Evolutionary conservation across 2,888 invertebrate species (phyloP).

Genomic region (Leptarthrus brevirostris): DNA sequence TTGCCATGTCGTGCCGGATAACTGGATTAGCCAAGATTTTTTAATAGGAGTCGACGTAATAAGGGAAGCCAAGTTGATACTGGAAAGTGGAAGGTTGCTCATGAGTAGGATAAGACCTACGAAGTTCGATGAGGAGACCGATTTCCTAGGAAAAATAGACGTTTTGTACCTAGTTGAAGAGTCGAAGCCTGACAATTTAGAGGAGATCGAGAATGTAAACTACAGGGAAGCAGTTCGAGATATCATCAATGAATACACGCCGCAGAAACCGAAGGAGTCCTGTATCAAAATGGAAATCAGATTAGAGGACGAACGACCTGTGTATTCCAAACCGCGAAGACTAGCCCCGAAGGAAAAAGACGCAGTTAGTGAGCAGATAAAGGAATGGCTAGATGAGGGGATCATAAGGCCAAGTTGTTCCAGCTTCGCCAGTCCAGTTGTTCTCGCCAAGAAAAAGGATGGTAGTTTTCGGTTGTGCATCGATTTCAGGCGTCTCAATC

Average conservation of each 20-base stretch:
- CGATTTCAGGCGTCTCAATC: conserved; percentile 56
- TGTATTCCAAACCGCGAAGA: no score
- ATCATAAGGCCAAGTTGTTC: conserved; percentile 52
- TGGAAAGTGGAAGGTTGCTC: neutral
- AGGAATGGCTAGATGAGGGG: neutral
- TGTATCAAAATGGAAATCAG: neutral
- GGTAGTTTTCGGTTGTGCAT: conserved; percentile 54
- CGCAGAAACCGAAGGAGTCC: neutral
- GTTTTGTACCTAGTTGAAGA: neutral
- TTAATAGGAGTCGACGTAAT: neutral
- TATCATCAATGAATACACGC: neutral
- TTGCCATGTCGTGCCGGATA: neutral
- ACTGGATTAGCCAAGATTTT: neutral
- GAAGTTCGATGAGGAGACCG: neutral
- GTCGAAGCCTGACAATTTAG: neutral
- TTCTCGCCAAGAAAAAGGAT: conserved; percentile 55
- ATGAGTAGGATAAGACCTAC: neutral
- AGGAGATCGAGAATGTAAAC: neutral
- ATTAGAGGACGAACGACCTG: neutral
- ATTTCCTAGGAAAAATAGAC: neutral
- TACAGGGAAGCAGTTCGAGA: neutral
- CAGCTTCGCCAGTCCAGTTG: conserved; percentile 55
- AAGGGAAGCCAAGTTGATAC: neutral
- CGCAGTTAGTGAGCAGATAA: no score
- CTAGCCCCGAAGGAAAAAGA: no score